Base-by-base conservation (phyloP, 2,113 vertebrate genomes). In the Mixornis gularis region DNA sequence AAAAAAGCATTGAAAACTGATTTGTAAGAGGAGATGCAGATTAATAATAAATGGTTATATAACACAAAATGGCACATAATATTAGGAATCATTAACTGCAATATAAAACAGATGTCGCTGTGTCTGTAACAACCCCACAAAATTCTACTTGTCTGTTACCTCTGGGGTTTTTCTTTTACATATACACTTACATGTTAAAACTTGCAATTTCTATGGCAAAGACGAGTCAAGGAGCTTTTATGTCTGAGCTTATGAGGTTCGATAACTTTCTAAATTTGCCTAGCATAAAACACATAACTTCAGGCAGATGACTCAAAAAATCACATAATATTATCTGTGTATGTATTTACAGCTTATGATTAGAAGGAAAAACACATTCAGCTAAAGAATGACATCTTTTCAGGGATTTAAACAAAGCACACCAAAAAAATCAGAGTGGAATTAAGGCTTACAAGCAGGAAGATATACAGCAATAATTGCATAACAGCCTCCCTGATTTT, bases 51-150 rank as follows among this genome's bases (percentile, higher is more conserved):
- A 79, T 34, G 55, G 78, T 96, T 95, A 93, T 78, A 82, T 95
- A 96, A 95, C 80, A 89, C 84, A 92, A 95, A 95, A 94, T 90
- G 78, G 86, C 86, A 93, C 87, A 87, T 85, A 87, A 69, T 93
- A 95, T 94, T 91, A 94, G 78, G 64, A 96, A 94, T 94, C 89
- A 79, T 94, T 87, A 91, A 85, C 63, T 72, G 89, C 85, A 96
- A 96, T 95, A 92, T 85, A 92, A 96, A 92, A 1, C 92, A 96
- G 91, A 94, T 95, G 94, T 94, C 84, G 24, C 85, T 82, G 36
- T 43, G 59, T 82, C 87, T 96, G 3, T 85, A 93, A 95, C 59
- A 94, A 82, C 71, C 55, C 48, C 71, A 65, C 22, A 89, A 93
- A 96, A 91, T 73, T 91, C 81, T 89, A 52, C 56, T 92, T 89